Conservation (phyloP, 2,113 vertebrate species). For the Entelurus aequoreus region DNA sequence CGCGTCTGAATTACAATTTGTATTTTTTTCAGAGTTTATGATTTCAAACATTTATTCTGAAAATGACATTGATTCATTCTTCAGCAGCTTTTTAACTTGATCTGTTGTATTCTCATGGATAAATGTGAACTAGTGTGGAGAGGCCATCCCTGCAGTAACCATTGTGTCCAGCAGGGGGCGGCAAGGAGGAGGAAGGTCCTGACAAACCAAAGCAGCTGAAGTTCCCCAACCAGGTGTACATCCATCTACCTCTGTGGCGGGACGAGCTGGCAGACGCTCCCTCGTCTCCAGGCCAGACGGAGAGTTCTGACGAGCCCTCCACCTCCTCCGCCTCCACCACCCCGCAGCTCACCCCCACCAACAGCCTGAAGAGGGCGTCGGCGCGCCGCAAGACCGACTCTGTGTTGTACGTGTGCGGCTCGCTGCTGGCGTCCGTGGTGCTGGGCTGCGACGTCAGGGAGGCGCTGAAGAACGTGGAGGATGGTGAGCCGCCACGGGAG, state of each 20-base stretch:
- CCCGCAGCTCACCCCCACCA: slow-evolving; percentile 81
- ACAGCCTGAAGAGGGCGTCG: slow-evolving; percentile 72
- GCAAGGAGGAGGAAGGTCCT: slow-evolving; percentile 77
- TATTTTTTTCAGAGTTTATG: too few species aligned
- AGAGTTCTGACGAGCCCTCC: slow-evolving; percentile 76
- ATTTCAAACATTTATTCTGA: too few species aligned
- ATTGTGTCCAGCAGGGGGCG: slow-evolving; percentile 43
- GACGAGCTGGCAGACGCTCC: slow-evolving; percentile 70
- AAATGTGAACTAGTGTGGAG: too few species aligned
- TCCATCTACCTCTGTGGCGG: slow-evolving; percentile 88
- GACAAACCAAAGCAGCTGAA: slow-evolving; percentile 91
- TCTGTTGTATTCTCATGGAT: too few species aligned
- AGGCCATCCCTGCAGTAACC: too few species aligned
- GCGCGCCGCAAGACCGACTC: slow-evolving; percentile 78
- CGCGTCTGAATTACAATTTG: too few species aligned
- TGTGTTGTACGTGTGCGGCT: slow-evolving; percentile 78
- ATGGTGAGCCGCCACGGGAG: slow-evolving; percentile 72
- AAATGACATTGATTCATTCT: too few species aligned
- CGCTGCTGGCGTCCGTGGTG: slow-evolving; percentile 81
- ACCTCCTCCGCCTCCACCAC: slow-evolving; percentile 77
- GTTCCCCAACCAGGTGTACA: slow-evolving; percentile 81
- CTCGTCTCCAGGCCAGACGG: slow-evolving; percentile 28
- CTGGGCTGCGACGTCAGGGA: slow-evolving; percentile 84
- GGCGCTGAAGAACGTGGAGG: slow-evolving; percentile 70
- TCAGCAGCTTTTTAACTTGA: too few species aligned